These are phyloP conservation scores for Leptinotarsa peninsularis DNA, from an alignment of 2,888 invertebrate genomes.

Conservation along the genomic window DNA sequence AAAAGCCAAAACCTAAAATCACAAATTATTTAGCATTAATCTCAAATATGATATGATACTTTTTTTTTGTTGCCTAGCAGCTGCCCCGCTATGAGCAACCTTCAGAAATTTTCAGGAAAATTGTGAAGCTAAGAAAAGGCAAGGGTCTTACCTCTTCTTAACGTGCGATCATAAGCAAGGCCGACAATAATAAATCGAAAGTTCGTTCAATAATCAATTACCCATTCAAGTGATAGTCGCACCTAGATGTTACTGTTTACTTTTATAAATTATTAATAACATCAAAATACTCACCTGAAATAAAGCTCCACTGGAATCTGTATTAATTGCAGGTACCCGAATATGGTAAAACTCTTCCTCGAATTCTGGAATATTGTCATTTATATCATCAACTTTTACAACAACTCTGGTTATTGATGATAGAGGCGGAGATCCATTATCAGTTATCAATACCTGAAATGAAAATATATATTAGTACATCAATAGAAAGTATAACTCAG, in stretches of 20 bases:
- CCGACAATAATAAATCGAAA: too few species aligned
- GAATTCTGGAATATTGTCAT: conserved; percentile 90
- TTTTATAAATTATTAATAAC: too few species aligned
- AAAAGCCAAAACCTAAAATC: conserved; percentile 78
- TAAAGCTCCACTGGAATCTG: background rate
- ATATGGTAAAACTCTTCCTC: conserved; percentile 86
- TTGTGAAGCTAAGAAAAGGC: too few species aligned
- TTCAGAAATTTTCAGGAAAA: too few species aligned
- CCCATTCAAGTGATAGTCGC: too few species aligned
- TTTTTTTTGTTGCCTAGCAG: too few species aligned
- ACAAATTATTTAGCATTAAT: background rate
- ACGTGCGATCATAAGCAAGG: too few species aligned
- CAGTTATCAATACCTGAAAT: conserved; percentile 77
- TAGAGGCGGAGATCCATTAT: conserved; percentile 80
- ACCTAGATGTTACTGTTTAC: too few species aligned
- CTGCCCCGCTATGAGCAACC: too few species aligned
- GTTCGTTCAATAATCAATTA: too few species aligned
- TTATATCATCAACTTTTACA: conserved; percentile 84
- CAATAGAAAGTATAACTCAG: background rate
- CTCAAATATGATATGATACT: background rate
- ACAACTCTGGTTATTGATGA: conserved; percentile 84
- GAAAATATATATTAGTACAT: conserved; percentile 16
- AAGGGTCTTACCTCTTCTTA: too few species aligned
- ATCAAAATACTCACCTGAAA: conserved; percentile 69
- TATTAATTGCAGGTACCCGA: conserved; percentile 74